Percentiles rank a stretch among this genome's conserved stretches.
phyloP scores from a whole-genome alignment of 1,140 invertebrate genomes.

The Melanaphis sacchari region DNA sequence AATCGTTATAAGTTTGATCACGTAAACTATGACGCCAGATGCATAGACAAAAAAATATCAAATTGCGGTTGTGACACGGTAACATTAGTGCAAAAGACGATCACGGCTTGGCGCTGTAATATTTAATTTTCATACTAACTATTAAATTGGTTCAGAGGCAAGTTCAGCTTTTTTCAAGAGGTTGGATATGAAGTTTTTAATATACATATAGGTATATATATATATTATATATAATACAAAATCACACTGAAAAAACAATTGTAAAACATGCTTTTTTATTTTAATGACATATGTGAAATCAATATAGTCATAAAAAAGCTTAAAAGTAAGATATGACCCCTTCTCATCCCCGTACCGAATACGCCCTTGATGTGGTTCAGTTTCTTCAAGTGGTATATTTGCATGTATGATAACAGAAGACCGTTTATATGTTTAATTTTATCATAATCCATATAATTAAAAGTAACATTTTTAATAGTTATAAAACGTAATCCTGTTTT shows the following conservation, averaged over 20 bases:
- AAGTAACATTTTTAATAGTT: background rate
- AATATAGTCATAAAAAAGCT: background rate
- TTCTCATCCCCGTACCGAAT: no score
- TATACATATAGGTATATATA: no score
- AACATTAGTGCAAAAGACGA: background rate
- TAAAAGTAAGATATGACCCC: background rate
- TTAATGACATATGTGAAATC: background rate
- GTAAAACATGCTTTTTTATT: background rate
- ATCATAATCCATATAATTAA: no score
- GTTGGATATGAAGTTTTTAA: no score
- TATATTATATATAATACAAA: no score
- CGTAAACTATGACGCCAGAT: conserved; percentile 10
- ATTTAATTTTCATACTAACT: background rate
- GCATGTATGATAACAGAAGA: background rate
- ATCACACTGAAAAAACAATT: background rate
- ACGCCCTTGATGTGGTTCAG: background rate
- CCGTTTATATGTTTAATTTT: background rate
- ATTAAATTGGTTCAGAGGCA: background rate
- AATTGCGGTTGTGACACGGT: background rate
- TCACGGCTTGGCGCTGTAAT: background rate
- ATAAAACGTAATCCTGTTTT: background rate
- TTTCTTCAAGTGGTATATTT: background rate
- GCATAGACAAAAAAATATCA: conserved; percentile 13
- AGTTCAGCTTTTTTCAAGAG: background rate
- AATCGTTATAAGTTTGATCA: background rate